Conservation (phyloP, 2,888 invertebrate genomes). For the Ephialtes manifestator region DNA sequence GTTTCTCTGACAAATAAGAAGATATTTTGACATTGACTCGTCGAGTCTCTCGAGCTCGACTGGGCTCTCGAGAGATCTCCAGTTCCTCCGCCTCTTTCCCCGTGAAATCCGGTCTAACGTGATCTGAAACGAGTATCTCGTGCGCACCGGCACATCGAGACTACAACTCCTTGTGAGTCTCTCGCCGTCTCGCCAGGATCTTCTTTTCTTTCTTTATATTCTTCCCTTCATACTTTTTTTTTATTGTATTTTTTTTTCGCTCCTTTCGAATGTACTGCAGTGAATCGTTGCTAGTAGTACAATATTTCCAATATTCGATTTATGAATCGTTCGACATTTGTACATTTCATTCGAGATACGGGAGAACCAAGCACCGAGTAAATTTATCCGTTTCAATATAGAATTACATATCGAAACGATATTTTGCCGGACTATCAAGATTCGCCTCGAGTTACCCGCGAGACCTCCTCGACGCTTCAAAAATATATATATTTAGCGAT, state of each 20-base stretch:
- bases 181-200: conserved; percentile 42
- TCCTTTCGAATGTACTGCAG: not conserved
- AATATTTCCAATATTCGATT: conserved; percentile 31
- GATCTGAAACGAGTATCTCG: conserved; percentile 77
- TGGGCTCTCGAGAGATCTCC: conserved; percentile 47
- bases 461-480: conserved; percentile 21
- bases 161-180: conserved; percentile 61
- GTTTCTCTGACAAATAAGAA: conserved; percentile 17
- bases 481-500: conserved; percentile 40
- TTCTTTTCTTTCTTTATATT: conserved; percentile 20
- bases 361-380: conserved; percentile 1
- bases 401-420: conserved; percentile 27
- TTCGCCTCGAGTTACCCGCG: conserved; percentile 14
- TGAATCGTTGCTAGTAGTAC: not conserved
- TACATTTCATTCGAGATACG: not conserved
- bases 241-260: conserved; percentile 1
- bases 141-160: conserved; percentile 54
- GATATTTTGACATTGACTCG: conserved; percentile 34
- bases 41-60: conserved; percentile 20
- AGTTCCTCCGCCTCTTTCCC: conserved; percentile 68
- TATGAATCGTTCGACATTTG: conserved; percentile 2
- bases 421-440: conserved; percentile 38
- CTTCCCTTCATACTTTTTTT: not conserved
- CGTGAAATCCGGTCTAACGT: conserved; percentile 82
- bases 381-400: conserved; percentile 9